Percentiles rank a stretch among this genome's conserved stretches.
Conservation (phyloP, 2,113 vertebrate species). For the Pollachius pollachius region DNA sequence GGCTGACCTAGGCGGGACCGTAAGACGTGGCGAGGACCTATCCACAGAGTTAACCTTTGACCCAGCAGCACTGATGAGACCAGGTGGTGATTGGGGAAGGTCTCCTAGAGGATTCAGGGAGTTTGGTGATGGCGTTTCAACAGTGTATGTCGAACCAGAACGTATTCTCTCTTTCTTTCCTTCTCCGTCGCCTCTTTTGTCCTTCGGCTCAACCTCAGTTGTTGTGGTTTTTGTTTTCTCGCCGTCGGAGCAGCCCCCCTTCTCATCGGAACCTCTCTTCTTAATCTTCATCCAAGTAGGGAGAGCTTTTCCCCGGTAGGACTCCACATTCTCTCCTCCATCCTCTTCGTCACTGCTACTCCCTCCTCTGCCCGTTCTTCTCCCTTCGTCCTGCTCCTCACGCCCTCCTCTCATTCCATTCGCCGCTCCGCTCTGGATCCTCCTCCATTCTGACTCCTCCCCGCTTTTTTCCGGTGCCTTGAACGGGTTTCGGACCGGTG, state of each 20-base stretch:
- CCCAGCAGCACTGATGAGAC: background rate
- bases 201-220: background rate
- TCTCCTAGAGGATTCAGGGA: background rate
- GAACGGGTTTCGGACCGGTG: slow-evolving; percentile 83
- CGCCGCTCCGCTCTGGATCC: slow-evolving; percentile 21
- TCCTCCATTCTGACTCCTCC: slow-evolving; percentile 64
- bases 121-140: too few relatives aligned
- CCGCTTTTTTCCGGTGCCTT: slow-evolving; percentile 71
- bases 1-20: too few relatives aligned
- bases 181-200: background rate
- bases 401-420: background rate
- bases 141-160: too few relatives aligned
- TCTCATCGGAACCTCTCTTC: slow-evolving; percentile 56
- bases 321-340: slow-evolving; percentile 23
- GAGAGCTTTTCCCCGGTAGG: slow-evolving; percentile 45
- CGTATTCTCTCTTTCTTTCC: background rate
- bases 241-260: slow-evolving; percentile 3
- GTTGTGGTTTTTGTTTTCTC: background rate
- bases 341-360: slow-evolving; percentile 1
- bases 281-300: slow-evolving; percentile 62
- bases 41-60: background rate
- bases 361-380: background rate
- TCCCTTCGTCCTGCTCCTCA: slow-evolving; percentile 8
- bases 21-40: too few relatives aligned
- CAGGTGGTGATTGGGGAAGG: background rate